A percentile compares a stretch with the other conserved stretches of the same genome.
Evolutionary conservation across 2,113 vertebrate species (phyloP).

Genomic region (Amphiprion ocellaris): DNA sequence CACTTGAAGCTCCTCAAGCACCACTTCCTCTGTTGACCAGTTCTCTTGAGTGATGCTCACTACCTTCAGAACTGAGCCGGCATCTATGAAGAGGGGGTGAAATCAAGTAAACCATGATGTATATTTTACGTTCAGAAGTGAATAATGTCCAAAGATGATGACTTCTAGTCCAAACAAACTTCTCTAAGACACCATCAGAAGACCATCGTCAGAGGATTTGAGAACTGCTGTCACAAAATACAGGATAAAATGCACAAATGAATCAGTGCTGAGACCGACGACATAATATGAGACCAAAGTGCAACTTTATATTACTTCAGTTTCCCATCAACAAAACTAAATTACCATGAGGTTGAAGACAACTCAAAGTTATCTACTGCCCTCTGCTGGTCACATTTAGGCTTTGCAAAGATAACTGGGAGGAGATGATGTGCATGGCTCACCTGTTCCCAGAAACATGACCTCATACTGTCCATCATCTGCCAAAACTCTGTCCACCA

Average conservation of each 20-base stretch:
- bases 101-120: neutral
- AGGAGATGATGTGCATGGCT: neutral
- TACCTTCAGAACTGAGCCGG: constrained; percentile 93
- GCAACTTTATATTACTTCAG: neutral
- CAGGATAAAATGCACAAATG: neutral
- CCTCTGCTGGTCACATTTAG: constrained; percentile 64
- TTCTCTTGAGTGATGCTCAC: constrained; percentile 96
- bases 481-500: constrained; percentile 93
- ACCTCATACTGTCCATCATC: constrained; percentile 98
- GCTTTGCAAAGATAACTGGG: neutral
- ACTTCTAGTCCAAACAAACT: neutral
- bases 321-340: neutral
- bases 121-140: neutral
- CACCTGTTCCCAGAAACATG: constrained; percentile 98
- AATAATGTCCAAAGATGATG: neutral
- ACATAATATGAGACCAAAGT: neutral
- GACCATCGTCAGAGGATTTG: neutral
- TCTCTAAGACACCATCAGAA: neutral
- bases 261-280: neutral
- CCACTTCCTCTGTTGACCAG: constrained; percentile 92
- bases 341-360: neutral
- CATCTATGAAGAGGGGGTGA: constrained; percentile 80
- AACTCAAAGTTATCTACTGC: constrained; percentile 31
- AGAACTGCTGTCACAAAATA: neutral
- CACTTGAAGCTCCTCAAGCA: constrained; percentile 94